Base-by-base conservation (phyloP, 2,888 invertebrate genomes). In the Sympetrum striolatum region DNA sequence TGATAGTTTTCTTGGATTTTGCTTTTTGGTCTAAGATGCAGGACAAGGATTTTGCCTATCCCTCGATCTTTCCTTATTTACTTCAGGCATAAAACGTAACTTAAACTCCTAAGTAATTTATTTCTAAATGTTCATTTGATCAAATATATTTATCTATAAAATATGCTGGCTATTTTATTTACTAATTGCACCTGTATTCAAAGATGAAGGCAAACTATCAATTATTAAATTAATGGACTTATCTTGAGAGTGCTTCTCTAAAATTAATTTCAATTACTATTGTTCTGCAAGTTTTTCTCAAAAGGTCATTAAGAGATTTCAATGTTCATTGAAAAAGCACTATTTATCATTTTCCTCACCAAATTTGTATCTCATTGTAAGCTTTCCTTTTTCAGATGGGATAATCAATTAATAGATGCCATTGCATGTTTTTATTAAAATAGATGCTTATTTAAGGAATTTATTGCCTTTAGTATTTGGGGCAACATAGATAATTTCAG, bases 381-480 rank as follows among this genome's bases (percentile, higher is more conserved):
- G 82, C 60, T 86, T 60, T 60, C 14, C 14, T 31, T n/a, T 86
- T 37, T 86, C 80, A 1, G 60, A 86, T 35, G 14, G 1, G 37
- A 39, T 18, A 22, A 22, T 60, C 2, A 37, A 35, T 58, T 12
- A 35, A 35, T 86, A 86, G 60, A 22, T 86, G 37, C 86, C 58
- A 58, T 58, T 86, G 86, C 86, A 86, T 86, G 86, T 12, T 18
- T n/a, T n/a, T 60, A 64, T 86, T 60, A 14, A 60, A n/a, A 37
- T 86, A 86, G 86, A 22, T 37, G 86, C 86, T 86, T 86, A 39
- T 86, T 86, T 25, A 64, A 39, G 35, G 6, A 15, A 60, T 86
- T 35, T 37, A 60, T 39, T 37, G n/a, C 37, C 15, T 86, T 86
- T 60, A 31, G 22, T 60, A 37, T 18, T 58, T 64, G 18, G 86